Conservation (phyloP, 2,113 vertebrate species). For the Oryzias curvinotus region DNA sequence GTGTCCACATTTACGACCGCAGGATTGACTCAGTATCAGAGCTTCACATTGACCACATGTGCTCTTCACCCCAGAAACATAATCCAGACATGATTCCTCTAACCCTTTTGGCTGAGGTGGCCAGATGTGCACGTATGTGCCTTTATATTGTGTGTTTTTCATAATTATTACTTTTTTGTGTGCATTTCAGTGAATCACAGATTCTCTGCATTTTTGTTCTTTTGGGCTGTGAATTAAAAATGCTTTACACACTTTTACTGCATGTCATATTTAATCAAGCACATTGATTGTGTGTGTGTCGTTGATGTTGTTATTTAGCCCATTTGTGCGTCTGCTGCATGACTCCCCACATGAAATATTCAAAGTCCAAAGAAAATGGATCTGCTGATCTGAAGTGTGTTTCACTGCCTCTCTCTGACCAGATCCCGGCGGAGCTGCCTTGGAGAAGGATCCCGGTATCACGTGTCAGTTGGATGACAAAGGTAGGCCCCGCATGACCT, state of each 20-base stretch:
- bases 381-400: constrained; percentile 82
- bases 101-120: constrained; percentile 55
- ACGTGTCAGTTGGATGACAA: constrained; percentile 68
- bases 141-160: not conserved
- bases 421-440: constrained; percentile 82
- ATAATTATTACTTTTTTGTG: not conserved
- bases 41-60: constrained; percentile 72
- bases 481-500: constrained; percentile 56
- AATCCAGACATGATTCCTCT: constrained; percentile 73
- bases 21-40: constrained; percentile 48
- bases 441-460: constrained; percentile 65
- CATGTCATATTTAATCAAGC: constrained; percentile 8
- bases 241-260: not conserved
- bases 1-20: constrained; percentile 27
- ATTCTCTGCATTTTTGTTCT: not conserved
- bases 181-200: constrained; percentile 2
- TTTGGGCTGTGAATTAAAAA: not conserved
- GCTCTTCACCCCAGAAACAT: constrained; percentile 68
- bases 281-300: constrained; percentile 22
- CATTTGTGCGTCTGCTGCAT: constrained; percentile 67
- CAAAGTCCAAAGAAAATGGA: constrained; percentile 87
- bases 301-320: constrained; percentile 59
- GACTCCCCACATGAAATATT: constrained; percentile 77
- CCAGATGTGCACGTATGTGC: constrained; percentile 34
- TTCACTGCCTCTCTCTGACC: constrained; percentile 65